Evolutionary conservation across 2,797 vertebrate genomes (phyloP), one percentile per base, ranked within the genome.

Genomic region (Enteromius thamalakanensis): DNA sequence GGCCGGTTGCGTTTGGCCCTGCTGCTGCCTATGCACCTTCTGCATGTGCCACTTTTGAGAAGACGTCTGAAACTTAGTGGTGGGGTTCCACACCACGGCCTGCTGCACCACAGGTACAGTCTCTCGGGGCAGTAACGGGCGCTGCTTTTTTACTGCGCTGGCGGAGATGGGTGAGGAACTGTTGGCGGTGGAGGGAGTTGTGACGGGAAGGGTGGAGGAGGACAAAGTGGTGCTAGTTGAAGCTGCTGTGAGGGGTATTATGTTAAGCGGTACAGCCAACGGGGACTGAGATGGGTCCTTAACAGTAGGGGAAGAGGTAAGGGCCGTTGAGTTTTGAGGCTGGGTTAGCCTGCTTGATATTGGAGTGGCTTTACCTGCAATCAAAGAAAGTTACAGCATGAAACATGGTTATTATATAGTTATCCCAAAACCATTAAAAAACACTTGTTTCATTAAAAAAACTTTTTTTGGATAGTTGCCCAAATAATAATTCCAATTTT

Each of bases 1-100:
- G 0, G 90, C 87, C 23, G 92, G 93, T 82, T 96, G 96, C 86
- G 47, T 10, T 51, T 96, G 96, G 85, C 93, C 96, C 89, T 97
- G 96, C 78, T 97, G 96, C 90, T 96, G 97, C 5, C 97, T 95
- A 90, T 98, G 97, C 81, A 98, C 96, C 92, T 98, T 99, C 94
- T 99, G 97, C 97, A 98, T 96, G 94, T 98, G 97, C 98, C 97
- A 99, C 93, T 99, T 99, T 93, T 98, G 98, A 71, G 97, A 98
- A 1, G 97, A 98, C 0, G 97, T 98, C 93, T 99, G 98, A 93
- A 98, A 99, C 92, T 99, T 99, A 88, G 95, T 93, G 10, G 95
- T 93, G 53, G 97, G 96, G 91, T 96, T 99, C 98, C 97, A 99
- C 90, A 98, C 97, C 34, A 98, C 96, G 0, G 95, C 94, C 79